Conservation (phyloP, 2,797 vertebrate species). For the Bradypus variegatus region DNA sequence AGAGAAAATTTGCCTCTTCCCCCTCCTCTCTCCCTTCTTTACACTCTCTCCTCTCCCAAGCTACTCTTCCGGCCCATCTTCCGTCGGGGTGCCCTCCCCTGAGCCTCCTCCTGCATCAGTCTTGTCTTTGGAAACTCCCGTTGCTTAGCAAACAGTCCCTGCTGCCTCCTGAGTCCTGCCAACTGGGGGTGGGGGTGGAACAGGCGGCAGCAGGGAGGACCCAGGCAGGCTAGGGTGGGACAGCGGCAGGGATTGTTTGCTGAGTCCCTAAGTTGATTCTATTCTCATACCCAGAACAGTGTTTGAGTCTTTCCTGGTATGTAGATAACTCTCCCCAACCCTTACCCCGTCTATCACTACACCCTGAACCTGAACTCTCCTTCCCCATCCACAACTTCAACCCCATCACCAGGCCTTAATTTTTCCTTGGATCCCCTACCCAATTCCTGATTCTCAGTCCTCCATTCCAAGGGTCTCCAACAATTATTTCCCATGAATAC, state of each 20-base stretch:
- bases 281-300: neutral
- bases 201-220: neutral
- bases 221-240: neutral
- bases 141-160: slow-evolving; percentile 42
- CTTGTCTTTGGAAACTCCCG: slow-evolving; percentile 35
- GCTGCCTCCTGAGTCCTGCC: neutral
- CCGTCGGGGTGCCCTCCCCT: neutral
- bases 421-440: neutral
- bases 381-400: neutral
- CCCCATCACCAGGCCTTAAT: too few species aligned
- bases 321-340: neutral
- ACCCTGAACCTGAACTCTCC: neutral
- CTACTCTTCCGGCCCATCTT: neutral
- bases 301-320: neutral
- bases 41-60: too few species aligned
- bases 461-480: neutral
- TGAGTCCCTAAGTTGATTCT: neutral
- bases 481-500: neutral
- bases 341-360: neutral
- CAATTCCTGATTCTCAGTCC: neutral
- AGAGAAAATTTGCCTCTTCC: neutral
- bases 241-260: neutral
- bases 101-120: slow-evolving; percentile 9
- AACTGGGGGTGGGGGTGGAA: neutral
- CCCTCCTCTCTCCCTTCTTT: neutral